Evolutionary conservation across 2,797 vertebrate species (phyloP).

Genomic region (Oophaga sylvatica): DNA sequence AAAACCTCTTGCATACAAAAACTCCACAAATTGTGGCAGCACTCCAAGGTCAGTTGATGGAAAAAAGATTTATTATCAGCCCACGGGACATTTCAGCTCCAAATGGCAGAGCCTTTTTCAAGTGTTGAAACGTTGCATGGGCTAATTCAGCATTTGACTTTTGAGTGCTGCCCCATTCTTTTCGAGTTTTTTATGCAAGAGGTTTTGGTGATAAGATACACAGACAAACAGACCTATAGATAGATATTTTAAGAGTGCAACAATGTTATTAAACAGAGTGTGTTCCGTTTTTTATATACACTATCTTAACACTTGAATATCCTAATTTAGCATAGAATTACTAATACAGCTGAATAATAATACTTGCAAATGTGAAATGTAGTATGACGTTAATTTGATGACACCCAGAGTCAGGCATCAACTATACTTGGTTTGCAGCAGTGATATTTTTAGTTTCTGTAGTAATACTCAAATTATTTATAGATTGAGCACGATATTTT

Average conservation of each 20-base stretch:
- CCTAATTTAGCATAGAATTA: conserved; percentile 46
- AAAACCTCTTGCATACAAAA: too few relatives aligned
- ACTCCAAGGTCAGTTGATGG: too few relatives aligned
- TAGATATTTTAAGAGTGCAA: background rate
- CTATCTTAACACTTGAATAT: conserved; percentile 30
- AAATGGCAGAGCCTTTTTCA: too few relatives aligned
- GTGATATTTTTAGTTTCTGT: conserved; percentile 46
- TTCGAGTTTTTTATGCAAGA: too few relatives aligned
- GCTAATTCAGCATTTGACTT: too few relatives aligned
- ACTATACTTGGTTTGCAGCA: conserved; percentile 36
- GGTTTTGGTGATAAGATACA: too few relatives aligned
- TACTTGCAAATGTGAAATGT: conserved; percentile 45
- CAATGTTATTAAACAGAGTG: background rate
- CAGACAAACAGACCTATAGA: background rate
- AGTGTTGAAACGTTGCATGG: too few relatives aligned
- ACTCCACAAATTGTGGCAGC: too few relatives aligned
- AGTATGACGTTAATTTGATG: conserved; percentile 38
- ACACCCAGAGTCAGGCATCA: conserved; percentile 28
- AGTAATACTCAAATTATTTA: conserved; percentile 45
- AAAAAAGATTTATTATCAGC: too few relatives aligned
- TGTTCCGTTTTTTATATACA: background rate
- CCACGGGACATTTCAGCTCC: too few relatives aligned
- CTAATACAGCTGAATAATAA: conserved; percentile 28
- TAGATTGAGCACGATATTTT: conserved; percentile 28
- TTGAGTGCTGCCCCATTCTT: too few relatives aligned